Base-by-base conservation (phyloP, 2,113 vertebrate genomes). In the Grantiella picta region DNA sequence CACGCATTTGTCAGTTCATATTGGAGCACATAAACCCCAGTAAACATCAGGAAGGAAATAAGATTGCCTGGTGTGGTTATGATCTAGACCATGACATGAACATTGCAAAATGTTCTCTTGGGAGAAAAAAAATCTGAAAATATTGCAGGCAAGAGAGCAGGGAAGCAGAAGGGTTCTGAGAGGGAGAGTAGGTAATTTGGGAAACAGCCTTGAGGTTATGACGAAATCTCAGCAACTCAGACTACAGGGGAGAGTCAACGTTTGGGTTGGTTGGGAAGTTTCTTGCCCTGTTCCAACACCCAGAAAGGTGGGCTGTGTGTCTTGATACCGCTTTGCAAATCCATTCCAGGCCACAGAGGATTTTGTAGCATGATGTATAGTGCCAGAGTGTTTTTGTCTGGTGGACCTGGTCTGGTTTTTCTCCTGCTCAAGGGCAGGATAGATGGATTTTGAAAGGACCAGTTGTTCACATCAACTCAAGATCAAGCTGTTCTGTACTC, bases 1-100 rank as follows among this genome's bases (percentile, higher is more conserved):
- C 72, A 89, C 93, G 91, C 53, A 91, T 94, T 96, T 95, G 93
- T 82, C 89, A 89, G 90, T 85, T 97, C 92, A 92, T 91, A 59
- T 1, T 93, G 82, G 35, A 96, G 82, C 91, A 89, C 5, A 91
- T 52, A 91, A 94, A 94, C 56, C 60, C 50, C 78, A 69, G 76
- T 69, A 96, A 96, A 89, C 60, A 81, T 56, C 84, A 85, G 92
- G 69, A 80, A 94, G 80, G 91, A 93, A 95, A 96, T 63, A 72
- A 83, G 77, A 64, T 88, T 86, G 89, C 83, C 85, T 95, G 72
- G 80, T 90, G 96, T 81, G 82, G 92, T 89, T 95, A 86, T 89
- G 90, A 94, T 92, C 76, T 72, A 63, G 69, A 86, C 90, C 75
- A 84, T 90, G 77, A 88, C 92, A 92, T 31, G 57, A 35, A 64